phyloP scores from a whole-genome alignment of 2,113 vertebrate genomes.

The Gila orcuttii region DNA sequence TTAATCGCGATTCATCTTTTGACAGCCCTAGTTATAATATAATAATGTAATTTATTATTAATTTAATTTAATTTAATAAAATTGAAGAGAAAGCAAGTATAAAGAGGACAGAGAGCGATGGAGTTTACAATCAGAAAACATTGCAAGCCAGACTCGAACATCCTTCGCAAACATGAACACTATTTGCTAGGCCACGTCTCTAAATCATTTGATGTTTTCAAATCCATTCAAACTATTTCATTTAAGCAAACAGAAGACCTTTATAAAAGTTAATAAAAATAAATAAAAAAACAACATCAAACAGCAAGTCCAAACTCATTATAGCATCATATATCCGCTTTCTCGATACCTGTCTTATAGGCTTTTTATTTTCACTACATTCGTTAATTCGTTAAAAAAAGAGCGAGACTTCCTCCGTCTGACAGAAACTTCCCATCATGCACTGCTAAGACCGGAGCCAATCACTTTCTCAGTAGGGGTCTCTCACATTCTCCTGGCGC shows the following conservation, averaged over 20 bases:
- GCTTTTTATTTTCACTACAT: constrained; percentile 6
- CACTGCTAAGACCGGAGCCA: constrained; percentile 13
- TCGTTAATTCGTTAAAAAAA: background rate
- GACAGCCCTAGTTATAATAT: background rate
- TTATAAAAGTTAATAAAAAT: background rate
- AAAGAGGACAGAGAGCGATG: background rate
- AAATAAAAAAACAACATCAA: background rate
- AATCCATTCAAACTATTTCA: background rate
- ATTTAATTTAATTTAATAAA: background rate
- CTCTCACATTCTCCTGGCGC: background rate
- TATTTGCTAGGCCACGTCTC: background rate
- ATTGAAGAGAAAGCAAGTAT: background rate
- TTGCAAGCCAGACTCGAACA: background rate
- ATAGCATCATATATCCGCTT: background rate
- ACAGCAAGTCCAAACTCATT: background rate
- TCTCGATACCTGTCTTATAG: background rate
- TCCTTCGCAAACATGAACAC: background rate
- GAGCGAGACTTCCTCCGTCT: constrained; percentile 4
- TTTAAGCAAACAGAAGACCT: background rate
- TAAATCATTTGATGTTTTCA: background rate
- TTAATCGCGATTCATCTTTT: no score
- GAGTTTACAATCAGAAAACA: background rate
- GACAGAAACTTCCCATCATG: constrained; percentile 33
- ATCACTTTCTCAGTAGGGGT: constrained; percentile 41
- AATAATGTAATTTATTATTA: background rate